Base-by-base conservation (phyloP, 1,140 invertebrate genomes). In the Bactericera cockerelli region DNA sequence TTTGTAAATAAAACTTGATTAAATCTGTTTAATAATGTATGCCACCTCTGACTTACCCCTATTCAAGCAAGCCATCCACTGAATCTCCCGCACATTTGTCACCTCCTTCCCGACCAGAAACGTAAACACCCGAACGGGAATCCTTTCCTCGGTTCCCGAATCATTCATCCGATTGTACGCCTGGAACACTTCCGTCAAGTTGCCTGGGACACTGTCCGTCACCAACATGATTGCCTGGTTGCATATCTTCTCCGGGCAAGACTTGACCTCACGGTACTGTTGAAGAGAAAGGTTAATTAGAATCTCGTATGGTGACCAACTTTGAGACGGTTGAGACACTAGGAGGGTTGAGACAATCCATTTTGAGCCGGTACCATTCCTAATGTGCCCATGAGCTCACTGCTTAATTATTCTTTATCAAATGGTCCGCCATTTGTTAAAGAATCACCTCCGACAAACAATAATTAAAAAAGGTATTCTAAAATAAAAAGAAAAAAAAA, bases 211-310 rank as follows among this genome's bases (percentile, higher is more conserved):
- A 28, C 93, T 93, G 74, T 99, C 97, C 1, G 96, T 98, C 49
- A 99, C 83, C n/a, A 99, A 72, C 93, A 99, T 98, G 42, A 99
- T 95, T 8, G 93, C 83, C 74, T 98, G 93, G 74, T 98, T 98
- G 68, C 95, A 99, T 11, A 80, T 77, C 26, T 74, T 73, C 42
- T 70, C 64, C 10, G 67, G 63, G 24, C 64, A 66, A n/a, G 33
- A 63, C 39, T 59, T 63, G 22, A 13, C 70, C 4, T 74, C 68
- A 54, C 81, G 72, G 60, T 82, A 83, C 68, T 76, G 62, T 61
- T 67, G 66, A 26, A 66, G 59, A 59, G 59, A 59, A 25, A 57
- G 26, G n/a, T n/a, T n/a, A n/a, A n/a, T n/a, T n/a, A n/a, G n/a
- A n/a, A n/a, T n/a, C n/a, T n/a, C n/a, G n/a, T n/a, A n/a, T n/a